Conservation (phyloP, 2,888 invertebrate genomes). For the Blastobasis lacticolella region DNA sequence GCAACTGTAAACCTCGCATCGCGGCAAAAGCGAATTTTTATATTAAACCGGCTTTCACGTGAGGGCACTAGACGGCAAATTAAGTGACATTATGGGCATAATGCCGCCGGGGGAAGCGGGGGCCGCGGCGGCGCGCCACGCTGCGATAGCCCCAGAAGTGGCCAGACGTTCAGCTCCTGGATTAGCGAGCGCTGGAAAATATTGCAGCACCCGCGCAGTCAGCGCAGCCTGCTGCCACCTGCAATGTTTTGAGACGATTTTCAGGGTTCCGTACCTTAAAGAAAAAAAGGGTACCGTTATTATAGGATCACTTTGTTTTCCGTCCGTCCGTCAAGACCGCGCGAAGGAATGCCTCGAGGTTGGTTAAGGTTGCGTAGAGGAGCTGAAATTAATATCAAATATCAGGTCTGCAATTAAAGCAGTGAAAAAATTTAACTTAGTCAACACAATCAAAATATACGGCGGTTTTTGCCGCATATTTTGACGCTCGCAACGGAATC, state of each 20-base stretch:
- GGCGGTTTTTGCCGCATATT: too few relatives aligned
- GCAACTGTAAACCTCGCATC: slow-evolving; percentile 59
- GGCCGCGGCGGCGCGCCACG: slow-evolving; percentile 61
- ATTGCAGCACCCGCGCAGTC: too few relatives aligned
- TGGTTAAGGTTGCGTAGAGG: too few relatives aligned
- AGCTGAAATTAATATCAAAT: too few relatives aligned
- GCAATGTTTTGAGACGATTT: background rate
- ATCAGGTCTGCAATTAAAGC: too few relatives aligned
- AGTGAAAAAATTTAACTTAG: too few relatives aligned
- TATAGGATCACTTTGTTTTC: too few relatives aligned
- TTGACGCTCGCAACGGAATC: too few relatives aligned
- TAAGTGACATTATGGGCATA: slow-evolving; percentile 71
- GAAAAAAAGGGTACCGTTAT: background rate
- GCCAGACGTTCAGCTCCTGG: slow-evolving; percentile 28
- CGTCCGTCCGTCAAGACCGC: too few relatives aligned
- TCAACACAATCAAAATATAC: too few relatives aligned
- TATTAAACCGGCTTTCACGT: slow-evolving; percentile 71
- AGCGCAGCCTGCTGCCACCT: too few relatives aligned
- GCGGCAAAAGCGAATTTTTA: slow-evolving; percentile 61
- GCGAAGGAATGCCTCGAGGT: too few relatives aligned
- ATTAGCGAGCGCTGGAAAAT: slow-evolving; percentile 20
- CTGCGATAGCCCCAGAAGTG: slow-evolving; percentile 46
- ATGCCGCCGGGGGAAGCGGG: slow-evolving; percentile 52
- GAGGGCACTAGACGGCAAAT: slow-evolving; percentile 70
- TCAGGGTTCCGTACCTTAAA: background rate